Percentiles rank a stretch among this genome's conserved stretches.
These are phyloP conservation scores for Azemiops feae DNA, from an alignment of 2,113 vertebrate species.

Conservation along the genomic window DNA sequence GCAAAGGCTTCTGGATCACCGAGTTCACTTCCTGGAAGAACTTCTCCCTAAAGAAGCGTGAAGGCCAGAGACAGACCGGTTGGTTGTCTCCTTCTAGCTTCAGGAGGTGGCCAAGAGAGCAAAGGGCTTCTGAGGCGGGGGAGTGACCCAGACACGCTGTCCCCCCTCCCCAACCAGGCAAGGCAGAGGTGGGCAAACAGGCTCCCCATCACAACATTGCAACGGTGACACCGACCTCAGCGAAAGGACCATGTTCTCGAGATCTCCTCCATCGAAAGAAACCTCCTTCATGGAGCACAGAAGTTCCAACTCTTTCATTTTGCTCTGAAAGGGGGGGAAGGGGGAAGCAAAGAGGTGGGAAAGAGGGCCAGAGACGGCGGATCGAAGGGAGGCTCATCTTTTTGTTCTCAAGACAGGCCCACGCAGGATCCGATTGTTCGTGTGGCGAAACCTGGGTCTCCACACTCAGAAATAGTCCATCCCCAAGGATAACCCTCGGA, in stretches of 20 bases:
- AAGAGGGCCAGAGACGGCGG: neutral
- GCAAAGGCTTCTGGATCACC: slow-evolving; percentile 76
- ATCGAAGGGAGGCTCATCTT: neutral
- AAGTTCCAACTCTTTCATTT: slow-evolving; percentile 96
- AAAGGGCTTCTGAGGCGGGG: neutral
- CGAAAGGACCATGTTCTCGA: slow-evolving; percentile 91
- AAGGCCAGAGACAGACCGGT: slow-evolving; percentile 21
- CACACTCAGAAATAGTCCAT: too few relatives aligned
- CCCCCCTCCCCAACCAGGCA: neutral
- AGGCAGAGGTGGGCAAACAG: neutral
- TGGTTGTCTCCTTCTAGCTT: neutral
- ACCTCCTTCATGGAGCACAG: slow-evolving; percentile 96
- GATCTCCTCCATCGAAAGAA: slow-evolving; percentile 89
- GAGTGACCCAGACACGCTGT: neutral
- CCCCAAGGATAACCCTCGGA: too few relatives aligned
- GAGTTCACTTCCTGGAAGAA: slow-evolving; percentile 95
- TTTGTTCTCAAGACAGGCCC: neutral
- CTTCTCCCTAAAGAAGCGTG: slow-evolving; percentile 79
- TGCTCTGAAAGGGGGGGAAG: slow-evolving; percentile 77
- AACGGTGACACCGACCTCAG: slow-evolving; percentile 78
- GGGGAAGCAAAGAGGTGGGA: slow-evolving; percentile 22
- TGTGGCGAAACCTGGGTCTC: neutral
- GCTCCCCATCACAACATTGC: neutral
- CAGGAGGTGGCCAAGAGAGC: neutral
- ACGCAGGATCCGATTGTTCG: neutral